Conservation (phyloP, 2,888 invertebrate genomes). For the Caenorhabditis sp. region DNA sequence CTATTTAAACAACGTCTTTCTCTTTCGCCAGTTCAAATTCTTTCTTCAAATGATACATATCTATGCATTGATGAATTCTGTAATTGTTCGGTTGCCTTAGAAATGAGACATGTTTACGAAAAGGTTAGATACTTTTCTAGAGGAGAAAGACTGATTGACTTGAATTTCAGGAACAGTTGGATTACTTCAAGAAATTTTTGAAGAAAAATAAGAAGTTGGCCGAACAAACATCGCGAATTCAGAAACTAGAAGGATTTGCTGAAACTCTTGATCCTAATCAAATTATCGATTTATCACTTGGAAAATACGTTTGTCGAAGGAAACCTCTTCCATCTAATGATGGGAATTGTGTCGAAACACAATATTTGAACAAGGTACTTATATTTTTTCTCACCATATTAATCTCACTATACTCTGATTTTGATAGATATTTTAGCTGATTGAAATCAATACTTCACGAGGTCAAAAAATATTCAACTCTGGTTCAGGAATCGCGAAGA, state of each 20-base stretch:
- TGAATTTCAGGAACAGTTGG: neutral
- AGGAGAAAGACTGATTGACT: too few relatives aligned
- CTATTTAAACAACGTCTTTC: conserved; percentile 71
- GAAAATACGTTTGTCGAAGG: conserved; percentile 28
- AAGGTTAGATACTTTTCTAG: neutral
- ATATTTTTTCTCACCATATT: too few relatives aligned
- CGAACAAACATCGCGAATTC: conserved; percentile 4
- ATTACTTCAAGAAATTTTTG: neutral
- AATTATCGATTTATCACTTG: conserved; percentile 38
- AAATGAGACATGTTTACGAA: conserved; percentile 32
- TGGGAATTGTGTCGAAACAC: conserved; percentile 22
- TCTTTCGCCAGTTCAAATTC: conserved; percentile 16
- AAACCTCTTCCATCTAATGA: conserved; percentile 27
- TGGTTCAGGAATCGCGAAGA: conserved; percentile 15
- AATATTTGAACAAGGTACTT: conserved; percentile 24
- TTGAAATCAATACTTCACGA: conserved; percentile 40
- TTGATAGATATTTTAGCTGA: conserved; percentile 19
- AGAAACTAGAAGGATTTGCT: conserved; percentile 8
- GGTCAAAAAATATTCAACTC: conserved; percentile 36
- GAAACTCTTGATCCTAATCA: conserved; percentile 27
- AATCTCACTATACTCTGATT: too few relatives aligned
- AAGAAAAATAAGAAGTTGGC: conserved; percentile 7
- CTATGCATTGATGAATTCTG: conserved; percentile 48
- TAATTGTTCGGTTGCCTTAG: conserved; percentile 24
- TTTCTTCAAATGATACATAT: conserved; percentile 44